Base-by-base conservation (phyloP, 2,113 vertebrate genomes). In the Nothocercus nigrocapillus region DNA sequence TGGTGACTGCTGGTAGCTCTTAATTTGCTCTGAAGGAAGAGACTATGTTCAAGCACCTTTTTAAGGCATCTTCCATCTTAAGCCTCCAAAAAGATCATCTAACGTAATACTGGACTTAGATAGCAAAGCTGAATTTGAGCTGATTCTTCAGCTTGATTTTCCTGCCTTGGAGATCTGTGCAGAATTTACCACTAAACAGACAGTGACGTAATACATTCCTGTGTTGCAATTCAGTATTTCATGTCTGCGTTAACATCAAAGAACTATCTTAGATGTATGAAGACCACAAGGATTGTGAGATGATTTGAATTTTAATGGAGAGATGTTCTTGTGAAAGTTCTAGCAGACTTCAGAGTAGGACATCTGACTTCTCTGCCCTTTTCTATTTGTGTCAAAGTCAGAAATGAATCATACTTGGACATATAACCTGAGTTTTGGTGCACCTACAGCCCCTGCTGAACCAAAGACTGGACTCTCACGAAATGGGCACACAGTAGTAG, bases 401-500 rank as follows among this genome's bases (percentile, higher is more conserved):
- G 0, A 94, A 96, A 97, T 97, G 93, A 97, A 93, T 49, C 63
- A n/a, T 51, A 93, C 93, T 45, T 96, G 93, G 95, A 73, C 64
- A 3, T 68, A 92, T 19, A 97, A 97, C 68, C 30, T 96, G 80
- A 97, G 92, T 62, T 86, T 95, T 81, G 94, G 59, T 74, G 69
- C 86, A 21, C 85, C 92, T 88, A n/a, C 86, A 59, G 92, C 88
- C 63, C 54, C 79, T 76, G 28, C 73, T 90, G 97, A 97, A 83
- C 49, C 92, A 58, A 59, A 54, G 27, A 82, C 40, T 59, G 97
- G 91, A 54, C 97, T 99, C 15, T 98, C 98, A 63, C 94, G 97
- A 73, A 93, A 95, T 25, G 98, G 98, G 13, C 98, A 98, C 94
- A 96, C 97, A 4, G 92, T 98, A 81, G 97, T 98, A n/a, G 98